Evolutionary conservation across 1,140 invertebrate species (phyloP).

Genomic region (Dendroctonus valens): DNA sequence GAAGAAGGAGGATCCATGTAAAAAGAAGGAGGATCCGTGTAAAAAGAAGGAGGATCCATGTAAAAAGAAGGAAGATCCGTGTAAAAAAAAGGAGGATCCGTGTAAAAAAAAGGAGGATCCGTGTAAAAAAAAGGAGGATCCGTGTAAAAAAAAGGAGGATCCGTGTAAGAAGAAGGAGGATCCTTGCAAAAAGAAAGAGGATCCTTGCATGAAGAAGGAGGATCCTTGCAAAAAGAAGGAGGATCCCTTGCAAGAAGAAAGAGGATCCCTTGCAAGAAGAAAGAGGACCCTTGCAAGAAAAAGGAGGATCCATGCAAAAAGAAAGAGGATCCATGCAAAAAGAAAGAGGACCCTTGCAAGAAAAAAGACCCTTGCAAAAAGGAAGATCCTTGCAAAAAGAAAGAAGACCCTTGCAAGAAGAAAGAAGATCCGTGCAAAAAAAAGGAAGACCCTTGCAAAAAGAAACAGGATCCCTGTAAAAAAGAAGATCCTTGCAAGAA

Average conservation of each 20-base stretch:
- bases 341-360: constrained; percentile 14
- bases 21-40: constrained; percentile 8
- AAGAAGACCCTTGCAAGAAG: constrained; percentile 18
- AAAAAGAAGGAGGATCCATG: constrained; percentile 7
- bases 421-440: neutral
- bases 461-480: constrained; percentile 12
- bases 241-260: constrained; percentile 23
- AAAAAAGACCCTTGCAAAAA: no score
- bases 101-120: constrained; percentile 22
- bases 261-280: constrained; percentile 18
- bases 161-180: constrained; percentile 10
- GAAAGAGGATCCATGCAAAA: constrained; percentile 15
- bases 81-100: constrained; percentile 11
- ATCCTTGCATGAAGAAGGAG: constrained; percentile 4
- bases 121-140: constrained; percentile 22
- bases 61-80: neutral
- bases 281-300: constrained; percentile 17
- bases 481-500: constrained; percentile 14
- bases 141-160: constrained; percentile 12
- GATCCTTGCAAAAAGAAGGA: constrained; percentile 19
- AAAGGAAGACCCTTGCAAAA: constrained; percentile 2
- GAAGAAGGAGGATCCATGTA: constrained; percentile 25
- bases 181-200: no score
- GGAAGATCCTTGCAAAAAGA: constrained; percentile 17
- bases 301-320: neutral